These are phyloP conservation scores for Heteropelma amictum DNA, from an alignment of 2,888 invertebrate genomes.

Conservation along the genomic window DNA sequence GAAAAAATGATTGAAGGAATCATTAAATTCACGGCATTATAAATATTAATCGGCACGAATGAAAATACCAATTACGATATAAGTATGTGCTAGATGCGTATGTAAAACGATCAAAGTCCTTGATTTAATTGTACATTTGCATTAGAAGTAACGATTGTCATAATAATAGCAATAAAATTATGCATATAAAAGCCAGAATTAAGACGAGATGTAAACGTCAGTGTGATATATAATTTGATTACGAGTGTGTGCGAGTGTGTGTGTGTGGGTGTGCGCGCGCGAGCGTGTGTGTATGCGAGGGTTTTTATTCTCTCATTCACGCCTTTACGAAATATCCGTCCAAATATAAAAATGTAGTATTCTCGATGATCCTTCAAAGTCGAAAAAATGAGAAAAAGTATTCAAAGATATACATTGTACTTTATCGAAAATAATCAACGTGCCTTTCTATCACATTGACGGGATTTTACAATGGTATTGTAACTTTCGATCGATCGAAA, in stretches of 20 bases:
- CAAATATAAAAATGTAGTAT: constrained; percentile 33
- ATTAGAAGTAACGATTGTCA: constrained; percentile 31
- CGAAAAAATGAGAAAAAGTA: neutral
- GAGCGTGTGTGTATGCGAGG: constrained; percentile 29
- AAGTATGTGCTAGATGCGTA: neutral
- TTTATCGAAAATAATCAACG: constrained; percentile 37
- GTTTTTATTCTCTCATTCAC: constrained; percentile 44
- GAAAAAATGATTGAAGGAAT: neutral
- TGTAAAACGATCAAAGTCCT: constrained; percentile 7
- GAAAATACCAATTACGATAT: constrained; percentile 9
- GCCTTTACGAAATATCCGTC: constrained; percentile 56
- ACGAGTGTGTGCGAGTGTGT: constrained; percentile 26
- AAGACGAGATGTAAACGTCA: constrained; percentile 42
- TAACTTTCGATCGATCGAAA: constrained; percentile 14
- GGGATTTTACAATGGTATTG: neutral
- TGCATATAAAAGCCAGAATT: constrained; percentile 12
- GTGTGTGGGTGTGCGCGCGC: constrained; percentile 33
- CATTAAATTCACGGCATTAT: neutral
- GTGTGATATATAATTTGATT: constrained; percentile 55
- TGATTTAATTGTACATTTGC: constrained; percentile 45
- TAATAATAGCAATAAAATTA: constrained; percentile 9
- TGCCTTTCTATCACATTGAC: constrained; percentile 38
- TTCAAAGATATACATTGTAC: constrained; percentile 25
- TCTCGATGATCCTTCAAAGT: constrained; percentile 14
- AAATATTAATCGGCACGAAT: neutral